Base-by-base conservation (phyloP, 2,797 vertebrate species). In the Lepilemur ruficaudatus region DNA sequence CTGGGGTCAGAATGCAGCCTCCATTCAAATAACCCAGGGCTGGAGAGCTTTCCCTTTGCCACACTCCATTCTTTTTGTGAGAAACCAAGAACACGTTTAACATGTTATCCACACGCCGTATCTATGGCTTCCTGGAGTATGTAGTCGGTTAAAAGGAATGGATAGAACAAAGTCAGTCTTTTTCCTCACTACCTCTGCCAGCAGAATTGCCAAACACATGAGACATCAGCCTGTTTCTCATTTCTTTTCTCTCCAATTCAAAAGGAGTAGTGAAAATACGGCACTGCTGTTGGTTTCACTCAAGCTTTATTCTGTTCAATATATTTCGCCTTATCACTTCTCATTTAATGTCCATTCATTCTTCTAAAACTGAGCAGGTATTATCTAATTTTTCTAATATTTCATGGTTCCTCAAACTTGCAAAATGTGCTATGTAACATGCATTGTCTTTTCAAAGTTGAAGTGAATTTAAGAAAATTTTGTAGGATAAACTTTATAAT, bases 391-490 rank as follows among this genome's bases (percentile, higher is more conserved):
- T 88, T 88, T 38, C 28, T 32, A 46, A 67, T 50, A 72, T n/a
- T 75, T 61, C 75, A 7, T 9, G 18, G 4, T 22, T 57, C 15
- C 15, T 48, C 13, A 55, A 84, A 32, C n/a, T 91, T 43, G 43
- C 22, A 41, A 73, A 61, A 91, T 35, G 14, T 83, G 70, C 55
- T 46, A 4, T 14, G 3, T 32, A 35, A 93, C 59, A 76, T 18
- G 22, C 5, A 14, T 48, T 41, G 41, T 50, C 50, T 82, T 91
- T 88, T 38, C 18, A 82, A 52, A 65, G 41, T 38, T n/a, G 25
- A 97, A 76, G 9, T 80, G 32, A 91, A 83, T 91, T 69, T 70
- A 46, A 85, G 38, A 94, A 91, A 55, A 76, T 38, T n/a, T 38
- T 46, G 9, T 55, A 72, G 55, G 70, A 41, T 70, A 17, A 5